Base-by-base conservation (phyloP, 2,888 invertebrate species). In the Zhuqinia jingwanae region DNA sequence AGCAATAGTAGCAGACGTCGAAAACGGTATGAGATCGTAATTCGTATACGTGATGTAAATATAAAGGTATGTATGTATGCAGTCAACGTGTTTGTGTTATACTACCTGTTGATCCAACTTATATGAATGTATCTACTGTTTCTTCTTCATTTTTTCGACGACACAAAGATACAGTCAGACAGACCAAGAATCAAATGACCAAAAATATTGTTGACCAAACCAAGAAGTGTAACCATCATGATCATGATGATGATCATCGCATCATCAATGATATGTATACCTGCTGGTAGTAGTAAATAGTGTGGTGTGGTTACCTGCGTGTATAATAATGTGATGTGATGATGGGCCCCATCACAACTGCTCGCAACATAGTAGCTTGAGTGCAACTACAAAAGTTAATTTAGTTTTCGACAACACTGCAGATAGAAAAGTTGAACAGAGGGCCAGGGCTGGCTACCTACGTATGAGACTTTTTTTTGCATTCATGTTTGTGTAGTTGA, bases 391-490 rank as follows among this genome's bases (percentile, higher is more conserved):
- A 73, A 82, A 82, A 82, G 17, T 75, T 60, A 82, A 82, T 82
- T 82, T 75, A 82, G 82, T 82, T 82, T 75, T 27, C 27, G 47
- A 75, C 82, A 82, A 82, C 82, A 50, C 47, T 47, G 68, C 68
- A 27, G 30, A 50, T 50, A 50, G 50, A 25, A 73, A 50, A 50
- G 10, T 22, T 47, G 17, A 50, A 45, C n/a, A 45, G 45, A 45
- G 70, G 22, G 70, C 47, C 15, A 27, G 60, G 11, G n/a, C 8
- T 36, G 27, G n/a, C n/a, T n/a, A n/a, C n/a, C n/a, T 3, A 10
- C 2, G 10, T 15, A n/a, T 17, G 65, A 65, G 2, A 20, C 17
- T 56, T 68, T 53, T 25, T 76, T 27, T 76, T 65, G 10, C 36
- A 17, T 65, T 65, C 20, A 20, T 65, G 17, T 65, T 65, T 20